Conservation (phyloP, 2,797 vertebrate species). For the Pterois miles region DNA sequence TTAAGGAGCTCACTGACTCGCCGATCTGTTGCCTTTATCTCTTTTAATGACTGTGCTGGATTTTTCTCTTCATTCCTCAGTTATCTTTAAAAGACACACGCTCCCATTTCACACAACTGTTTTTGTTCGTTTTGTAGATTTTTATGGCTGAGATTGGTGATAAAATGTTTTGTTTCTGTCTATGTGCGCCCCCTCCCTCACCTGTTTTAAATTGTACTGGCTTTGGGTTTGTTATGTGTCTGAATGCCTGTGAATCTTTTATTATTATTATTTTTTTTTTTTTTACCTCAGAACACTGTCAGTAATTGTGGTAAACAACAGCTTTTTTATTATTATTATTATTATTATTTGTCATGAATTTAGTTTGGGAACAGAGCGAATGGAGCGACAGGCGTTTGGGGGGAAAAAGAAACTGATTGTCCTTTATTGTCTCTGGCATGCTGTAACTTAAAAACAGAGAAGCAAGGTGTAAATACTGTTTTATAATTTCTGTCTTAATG, state of each 20-base stretch:
- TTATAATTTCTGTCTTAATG: slow-evolving; percentile 79
- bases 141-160: slow-evolving; percentile 17
- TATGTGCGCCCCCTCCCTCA: background rate
- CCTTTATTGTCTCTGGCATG: slow-evolving; percentile 63
- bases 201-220: slow-evolving; percentile 33
- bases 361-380: slow-evolving; percentile 52
- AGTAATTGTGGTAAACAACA: slow-evolving; percentile 50
- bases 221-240: slow-evolving; percentile 29
- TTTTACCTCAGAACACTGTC: slow-evolving; percentile 70
- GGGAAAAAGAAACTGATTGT: slow-evolving; percentile 30
- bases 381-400: slow-evolving; percentile 9
- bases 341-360: slow-evolving; percentile 35
- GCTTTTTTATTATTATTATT: too few species aligned
- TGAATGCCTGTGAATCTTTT: slow-evolving; percentile 17
- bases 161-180: background rate
- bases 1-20: background rate
- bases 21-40: slow-evolving; percentile 33
- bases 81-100: background rate
- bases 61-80: slow-evolving; percentile 30
- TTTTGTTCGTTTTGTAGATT: slow-evolving; percentile 25
- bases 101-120: slow-evolving; percentile 8
- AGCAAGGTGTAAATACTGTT: slow-evolving; percentile 77
- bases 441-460: slow-evolving; percentile 62
- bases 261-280: slow-evolving; percentile 13
- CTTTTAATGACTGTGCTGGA: slow-evolving; percentile 9